Evolutionary conservation across 2,797 vertebrate genomes (phyloP), one percentile per base, ranked within the genome.

Genomic region (Chaenodraco wilsoni): DNA sequence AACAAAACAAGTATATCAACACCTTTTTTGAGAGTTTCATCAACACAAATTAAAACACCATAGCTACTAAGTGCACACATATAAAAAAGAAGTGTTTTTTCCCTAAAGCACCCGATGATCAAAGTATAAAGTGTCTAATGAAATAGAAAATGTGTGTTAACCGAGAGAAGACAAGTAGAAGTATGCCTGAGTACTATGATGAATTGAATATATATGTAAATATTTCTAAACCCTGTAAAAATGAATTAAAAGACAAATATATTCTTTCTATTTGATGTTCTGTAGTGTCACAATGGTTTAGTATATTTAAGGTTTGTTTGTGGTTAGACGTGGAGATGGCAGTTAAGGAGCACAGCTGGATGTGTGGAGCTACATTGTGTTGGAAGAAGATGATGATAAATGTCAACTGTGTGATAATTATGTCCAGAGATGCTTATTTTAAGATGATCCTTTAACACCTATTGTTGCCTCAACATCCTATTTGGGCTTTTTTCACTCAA

Each of bases 391-490:
- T 57, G 40, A 15, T 81, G 43, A 81, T 61, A 49, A 63, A 69
- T 69, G 44, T 57, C 45, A 77, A 21, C 61, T 63, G 41, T 56
- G 33, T 40, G 33, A 69, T 21, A 21, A 40, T 75, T 33, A 17
- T 45, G 12, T 69, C 59, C 9, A 17, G 9, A 54, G 52, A 70
- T 79, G 67, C 48, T 70, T 84, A 78, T 88, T 87, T 87, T 78
- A 75, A 78, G 21, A 54, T 55, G 55, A 78, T 84, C 69, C 58
- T 87, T 84, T 82, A 80, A 86, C 79, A 77, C 78, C 74, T 73
- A 88, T 89, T 89, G 87, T 91, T 82, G 45, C 27, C 62, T 65
- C 61, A 63, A 37, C 69, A 65, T 82, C 79, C 84, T 83, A 62
- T 83, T 88, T 76, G 43, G 72, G 51, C 56, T 77, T 33, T 77